Evolutionary conservation across 2,797 vertebrate genomes (phyloP).

Genomic region (Arctocebus calabarensis): DNA sequence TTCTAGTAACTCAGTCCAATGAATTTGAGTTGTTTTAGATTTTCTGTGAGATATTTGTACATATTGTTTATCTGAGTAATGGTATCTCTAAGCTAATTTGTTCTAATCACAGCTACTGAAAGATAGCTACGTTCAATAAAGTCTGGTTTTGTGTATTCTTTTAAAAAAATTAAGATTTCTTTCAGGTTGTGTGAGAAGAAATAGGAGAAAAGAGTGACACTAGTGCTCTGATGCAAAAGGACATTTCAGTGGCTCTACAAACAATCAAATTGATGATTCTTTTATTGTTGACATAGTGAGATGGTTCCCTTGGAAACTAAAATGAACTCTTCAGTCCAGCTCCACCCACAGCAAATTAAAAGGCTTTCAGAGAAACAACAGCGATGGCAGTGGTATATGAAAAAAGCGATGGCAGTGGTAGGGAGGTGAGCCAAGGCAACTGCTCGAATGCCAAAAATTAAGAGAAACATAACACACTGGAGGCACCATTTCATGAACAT

Average conservation of each 20-base stretch:
- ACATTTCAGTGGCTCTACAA: conserved; percentile 68
- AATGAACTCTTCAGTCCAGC: conserved; percentile 24
- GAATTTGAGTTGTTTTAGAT: background rate
- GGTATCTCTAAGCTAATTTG: background rate
- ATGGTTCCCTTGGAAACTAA: conserved; percentile 85
- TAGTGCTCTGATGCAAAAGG: conserved; percentile 70
- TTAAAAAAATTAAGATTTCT: conserved; percentile 20
- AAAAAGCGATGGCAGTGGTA: background rate
- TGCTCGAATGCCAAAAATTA: background rate
- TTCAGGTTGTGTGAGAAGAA: conserved; percentile 32
- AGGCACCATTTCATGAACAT: conserved; percentile 35
- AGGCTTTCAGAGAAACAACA: conserved; percentile 7
- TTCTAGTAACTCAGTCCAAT: background rate
- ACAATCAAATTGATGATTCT: conserved; percentile 79
- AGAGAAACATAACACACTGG: background rate
- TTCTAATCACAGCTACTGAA: conserved; percentile 24
- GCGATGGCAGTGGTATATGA: background rate
- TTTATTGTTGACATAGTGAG: conserved; percentile 80
- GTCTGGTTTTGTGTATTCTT: conserved; percentile 12
- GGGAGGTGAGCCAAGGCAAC: background rate
- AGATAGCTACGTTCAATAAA: conserved; percentile 73
- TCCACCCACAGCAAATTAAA: conserved; percentile 61
- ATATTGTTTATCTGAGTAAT: conserved; percentile 42
- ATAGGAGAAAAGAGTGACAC: conserved; percentile 26
- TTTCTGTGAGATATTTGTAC: conserved; percentile 58